These are phyloP conservation scores for Chrysomela aeneicollis DNA, from an alignment of 2,888 invertebrate genomes.

Conservation along the genomic window DNA sequence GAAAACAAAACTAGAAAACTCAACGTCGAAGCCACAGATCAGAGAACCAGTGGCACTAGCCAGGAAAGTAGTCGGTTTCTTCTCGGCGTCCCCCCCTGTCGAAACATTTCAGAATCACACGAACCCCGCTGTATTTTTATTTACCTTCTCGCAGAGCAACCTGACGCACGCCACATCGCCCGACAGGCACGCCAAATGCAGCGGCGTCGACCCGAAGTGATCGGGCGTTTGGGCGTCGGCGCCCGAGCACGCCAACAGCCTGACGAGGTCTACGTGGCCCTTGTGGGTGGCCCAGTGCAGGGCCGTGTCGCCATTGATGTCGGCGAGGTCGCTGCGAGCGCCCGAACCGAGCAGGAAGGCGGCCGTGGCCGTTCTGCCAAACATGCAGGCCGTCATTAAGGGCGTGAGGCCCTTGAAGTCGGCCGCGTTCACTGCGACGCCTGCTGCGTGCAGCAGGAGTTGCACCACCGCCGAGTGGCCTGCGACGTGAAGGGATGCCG, in stretches of 20 bases:
- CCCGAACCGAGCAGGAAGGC: slow-evolving; percentile 91
- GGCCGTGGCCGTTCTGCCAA: slow-evolving; percentile 88
- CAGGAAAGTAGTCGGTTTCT: too few relatives aligned
- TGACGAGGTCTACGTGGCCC: slow-evolving; percentile 87
- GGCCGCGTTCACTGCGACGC: slow-evolving; percentile 87
- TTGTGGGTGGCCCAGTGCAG: slow-evolving; percentile 96
- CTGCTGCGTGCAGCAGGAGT: slow-evolving; percentile 75
- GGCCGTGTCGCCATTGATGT: slow-evolving; percentile 93
- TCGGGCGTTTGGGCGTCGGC: slow-evolving; percentile 89
- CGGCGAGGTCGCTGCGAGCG: slow-evolving; percentile 83
- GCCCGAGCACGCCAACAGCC: slow-evolving; percentile 88
- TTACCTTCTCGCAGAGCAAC: slow-evolving; percentile 85
- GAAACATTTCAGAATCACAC: too few relatives aligned
- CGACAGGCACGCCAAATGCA: slow-evolving; percentile 88
- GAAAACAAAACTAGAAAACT: too few relatives aligned
- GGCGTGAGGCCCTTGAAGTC: slow-evolving; percentile 92
- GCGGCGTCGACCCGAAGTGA: slow-evolving; percentile 90
- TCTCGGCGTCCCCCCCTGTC: too few relatives aligned
- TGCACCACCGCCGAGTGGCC: slow-evolving; percentile 89
- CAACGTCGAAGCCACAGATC: too few relatives aligned
- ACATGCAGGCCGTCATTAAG: slow-evolving; percentile 92
- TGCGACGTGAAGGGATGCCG: slow-evolving; percentile 14
- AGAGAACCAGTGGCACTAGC: too few relatives aligned
- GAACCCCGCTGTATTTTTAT: too few relatives aligned
- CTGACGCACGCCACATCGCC: slow-evolving; percentile 88